Evolutionary conservation across 2,797 vertebrate genomes (phyloP).

Genomic region (Pithecia hirsuta): DNA sequence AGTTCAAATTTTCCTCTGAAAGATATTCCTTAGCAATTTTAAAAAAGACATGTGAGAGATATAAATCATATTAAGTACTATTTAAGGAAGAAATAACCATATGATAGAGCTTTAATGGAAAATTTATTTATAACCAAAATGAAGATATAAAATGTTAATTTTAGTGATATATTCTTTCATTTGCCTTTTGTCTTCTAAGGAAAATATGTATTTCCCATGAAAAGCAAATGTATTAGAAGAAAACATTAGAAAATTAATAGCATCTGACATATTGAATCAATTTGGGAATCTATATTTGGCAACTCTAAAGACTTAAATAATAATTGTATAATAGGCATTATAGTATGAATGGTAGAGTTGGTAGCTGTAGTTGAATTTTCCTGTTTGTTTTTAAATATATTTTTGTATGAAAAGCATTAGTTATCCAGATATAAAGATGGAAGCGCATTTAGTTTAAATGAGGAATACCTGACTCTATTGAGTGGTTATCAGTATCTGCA

Average conservation of each 20-base stretch:
- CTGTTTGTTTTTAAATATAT: background rate
- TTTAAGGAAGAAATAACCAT: background rate
- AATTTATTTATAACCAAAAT: background rate
- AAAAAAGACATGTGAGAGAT: background rate
- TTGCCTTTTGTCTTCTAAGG: background rate
- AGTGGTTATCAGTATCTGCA: background rate
- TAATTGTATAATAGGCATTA: background rate
- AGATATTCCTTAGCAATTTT: background rate
- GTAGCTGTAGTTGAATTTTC: background rate
- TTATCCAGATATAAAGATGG: background rate
- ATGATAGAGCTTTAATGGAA: background rate
- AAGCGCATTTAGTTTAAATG: background rate
- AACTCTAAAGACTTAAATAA: background rate
- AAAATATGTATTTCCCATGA: background rate
- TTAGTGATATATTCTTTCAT: background rate
- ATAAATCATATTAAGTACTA: background rate
- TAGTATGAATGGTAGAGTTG: background rate
- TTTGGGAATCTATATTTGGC: background rate
- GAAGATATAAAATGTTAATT: background rate
- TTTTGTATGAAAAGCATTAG: background rate
- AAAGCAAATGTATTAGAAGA: background rate
- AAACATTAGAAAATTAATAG: background rate
- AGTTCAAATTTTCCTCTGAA: background rate
- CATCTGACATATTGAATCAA: background rate
- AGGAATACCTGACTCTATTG: background rate